phyloP scores from a whole-genome alignment of 2,113 vertebrate genomes.

The Eulemur rufifrons region DNA sequence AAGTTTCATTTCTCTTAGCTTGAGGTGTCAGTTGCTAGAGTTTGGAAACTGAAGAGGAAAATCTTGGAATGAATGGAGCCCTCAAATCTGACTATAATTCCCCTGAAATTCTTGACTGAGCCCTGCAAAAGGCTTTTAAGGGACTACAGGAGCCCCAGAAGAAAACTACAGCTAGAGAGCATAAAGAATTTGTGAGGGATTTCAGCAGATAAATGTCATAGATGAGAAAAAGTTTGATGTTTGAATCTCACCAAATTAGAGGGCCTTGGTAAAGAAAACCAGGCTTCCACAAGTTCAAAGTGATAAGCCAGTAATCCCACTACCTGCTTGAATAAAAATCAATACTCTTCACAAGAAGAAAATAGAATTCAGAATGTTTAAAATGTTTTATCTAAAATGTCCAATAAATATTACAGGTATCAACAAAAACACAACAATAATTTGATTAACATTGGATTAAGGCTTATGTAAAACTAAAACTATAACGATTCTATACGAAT shows the following conservation, averaged over 20 bases:
- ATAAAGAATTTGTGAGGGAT: not conserved
- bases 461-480: not conserved
- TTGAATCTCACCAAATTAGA: not conserved
- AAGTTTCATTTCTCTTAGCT: constrained; percentile 18
- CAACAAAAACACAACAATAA: not conserved
- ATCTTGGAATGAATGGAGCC: not conserved
- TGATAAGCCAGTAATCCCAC: not conserved
- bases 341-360: not conserved
- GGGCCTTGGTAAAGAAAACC: not conserved
- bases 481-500: not conserved
- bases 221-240: not conserved
- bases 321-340: not conserved
- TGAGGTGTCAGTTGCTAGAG: not conserved
- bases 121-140: not conserved
- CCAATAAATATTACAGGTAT: not conserved
- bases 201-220: not conserved
- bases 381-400: not conserved
- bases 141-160: not conserved
- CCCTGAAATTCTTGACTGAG: not conserved
- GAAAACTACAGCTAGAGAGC: not conserved
- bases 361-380: not conserved
- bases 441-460: not conserved
- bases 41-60: not conserved
- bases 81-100: not conserved
- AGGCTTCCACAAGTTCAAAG: not conserved